Percentiles rank a stretch among this genome's conserved stretches.
These are phyloP conservation scores for Battus philenor DNA, from an alignment of 1,140 invertebrate genomes.

Conservation along the genomic window DNA sequence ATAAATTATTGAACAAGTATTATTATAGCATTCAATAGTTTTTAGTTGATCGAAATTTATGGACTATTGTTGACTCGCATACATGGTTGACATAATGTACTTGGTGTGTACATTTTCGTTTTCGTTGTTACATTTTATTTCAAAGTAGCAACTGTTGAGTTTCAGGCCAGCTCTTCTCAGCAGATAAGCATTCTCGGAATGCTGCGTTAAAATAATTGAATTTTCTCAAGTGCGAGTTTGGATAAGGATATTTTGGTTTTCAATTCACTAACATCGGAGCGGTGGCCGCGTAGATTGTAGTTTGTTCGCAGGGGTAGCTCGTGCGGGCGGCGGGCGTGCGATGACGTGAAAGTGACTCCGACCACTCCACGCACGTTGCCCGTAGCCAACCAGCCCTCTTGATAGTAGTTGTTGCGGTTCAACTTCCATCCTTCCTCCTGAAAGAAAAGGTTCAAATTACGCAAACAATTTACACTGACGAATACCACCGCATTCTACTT, in stretches of 20 bases:
- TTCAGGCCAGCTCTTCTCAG: too few relatives aligned
- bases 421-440: constrained; percentile 95
- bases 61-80: too few relatives aligned
- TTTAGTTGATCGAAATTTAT: too few relatives aligned
- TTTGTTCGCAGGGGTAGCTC: constrained; percentile 94
- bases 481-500: constrained; percentile 3
- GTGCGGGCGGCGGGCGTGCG: constrained; percentile 88
- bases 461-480: constrained; percentile 1
- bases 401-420: constrained; percentile 96
- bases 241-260: neutral
- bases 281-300: constrained; percentile 97
- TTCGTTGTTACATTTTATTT: too few relatives aligned
- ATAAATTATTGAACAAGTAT: too few relatives aligned
- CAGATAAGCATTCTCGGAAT: neutral
- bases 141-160: neutral
- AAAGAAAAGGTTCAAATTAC: constrained; percentile 31
- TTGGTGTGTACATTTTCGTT: too few relatives aligned
- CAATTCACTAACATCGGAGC: constrained; percentile 86
- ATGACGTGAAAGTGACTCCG: constrained; percentile 96
- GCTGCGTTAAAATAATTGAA: neutral
- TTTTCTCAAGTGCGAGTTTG: neutral
- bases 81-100: too few relatives aligned
- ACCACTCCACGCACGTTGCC: constrained; percentile 96
- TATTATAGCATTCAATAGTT: too few relatives aligned
- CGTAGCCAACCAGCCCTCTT: constrained; percentile 98